Base-by-base conservation (phyloP, 2,888 invertebrate genomes). In the Andricus curvator region DNA sequence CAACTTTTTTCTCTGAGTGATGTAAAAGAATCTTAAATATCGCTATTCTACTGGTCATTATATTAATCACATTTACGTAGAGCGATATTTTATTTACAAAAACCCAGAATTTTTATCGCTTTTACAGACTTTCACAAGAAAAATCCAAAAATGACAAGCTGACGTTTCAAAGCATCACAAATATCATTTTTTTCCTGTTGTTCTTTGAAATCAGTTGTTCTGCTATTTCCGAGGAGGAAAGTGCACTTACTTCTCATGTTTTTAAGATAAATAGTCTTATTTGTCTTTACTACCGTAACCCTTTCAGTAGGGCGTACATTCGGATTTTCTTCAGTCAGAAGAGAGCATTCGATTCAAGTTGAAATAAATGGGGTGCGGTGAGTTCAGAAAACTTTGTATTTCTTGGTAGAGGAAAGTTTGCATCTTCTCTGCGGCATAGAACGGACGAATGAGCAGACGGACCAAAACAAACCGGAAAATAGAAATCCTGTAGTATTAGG, bases 261-360 rank as follows among this genome's bases (percentile, higher is more conserved):
- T 74, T 56, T 4, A n/a, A 60, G 6, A 74, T 74, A 37, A 56
- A 74, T 56, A 60, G 33, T 74, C n/a, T 74, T 74, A 74, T 74
- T 74, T 74, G 56, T 51, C 20, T 74, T 56, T n/a, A 11, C 20
- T 20, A 37, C 17, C 51, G 11, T 29, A 37, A 74, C 33, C 33
- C 56, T 74, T 74, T 60, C 33, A 48, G 29, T 29, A 51, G 51
- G n/a, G 51, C 29, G 48, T 29, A 51, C 33, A 51, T 29, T 51
- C 70, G 29, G 51, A 70, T 70, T 70, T 70, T 22, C 25, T 25
- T 1, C 15, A 68, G 25, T 17, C 48, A 20, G 20, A 9, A 51
- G 29, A 51, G 48, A 13, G 29, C 48, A 56, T 74, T 37, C 33
- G 68, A 64, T 79, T 74, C 60, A 60, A 51, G 56, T 51, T 66